Percentiles rank a stretch among this genome's conserved stretches.
Conservation (phyloP, 2,113 vertebrate genomes). For the Dasypus novemcinctus region DNA sequence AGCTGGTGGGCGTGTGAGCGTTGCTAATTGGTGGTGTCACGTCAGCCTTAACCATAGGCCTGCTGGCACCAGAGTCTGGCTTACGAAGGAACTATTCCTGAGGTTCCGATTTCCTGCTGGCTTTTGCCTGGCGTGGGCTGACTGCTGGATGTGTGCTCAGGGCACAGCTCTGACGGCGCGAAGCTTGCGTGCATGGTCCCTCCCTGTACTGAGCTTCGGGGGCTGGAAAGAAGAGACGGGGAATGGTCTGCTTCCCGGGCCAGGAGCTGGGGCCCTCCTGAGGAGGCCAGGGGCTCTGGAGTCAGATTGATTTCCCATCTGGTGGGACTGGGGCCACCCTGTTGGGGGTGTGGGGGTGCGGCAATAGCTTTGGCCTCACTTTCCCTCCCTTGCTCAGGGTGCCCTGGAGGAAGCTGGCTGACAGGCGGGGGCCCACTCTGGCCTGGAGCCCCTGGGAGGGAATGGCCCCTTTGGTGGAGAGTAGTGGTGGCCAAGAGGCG, state of each 20-base stretch:
- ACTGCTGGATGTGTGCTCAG: background rate
- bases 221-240: background rate
- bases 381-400: background rate
- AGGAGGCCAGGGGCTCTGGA: background rate
- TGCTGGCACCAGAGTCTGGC: background rate
- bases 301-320: background rate
- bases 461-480: background rate
- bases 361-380: background rate
- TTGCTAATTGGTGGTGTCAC: background rate
- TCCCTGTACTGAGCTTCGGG: background rate
- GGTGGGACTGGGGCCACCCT: background rate
- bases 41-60: background rate
- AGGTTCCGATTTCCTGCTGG: background rate
- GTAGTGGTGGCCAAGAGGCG: background rate
- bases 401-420: background rate
- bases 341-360: background rate
- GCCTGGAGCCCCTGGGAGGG: background rate
- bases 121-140: background rate
- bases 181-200: too few relatives aligned
- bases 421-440: background rate
- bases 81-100: background rate
- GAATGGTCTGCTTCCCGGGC: background rate
- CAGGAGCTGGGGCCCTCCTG: background rate
- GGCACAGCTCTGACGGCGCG: background rate
- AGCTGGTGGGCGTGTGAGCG: background rate